phyloP scores from a whole-genome alignment of 2,888 invertebrate genomes.

The Brenthis hecate region DNA sequence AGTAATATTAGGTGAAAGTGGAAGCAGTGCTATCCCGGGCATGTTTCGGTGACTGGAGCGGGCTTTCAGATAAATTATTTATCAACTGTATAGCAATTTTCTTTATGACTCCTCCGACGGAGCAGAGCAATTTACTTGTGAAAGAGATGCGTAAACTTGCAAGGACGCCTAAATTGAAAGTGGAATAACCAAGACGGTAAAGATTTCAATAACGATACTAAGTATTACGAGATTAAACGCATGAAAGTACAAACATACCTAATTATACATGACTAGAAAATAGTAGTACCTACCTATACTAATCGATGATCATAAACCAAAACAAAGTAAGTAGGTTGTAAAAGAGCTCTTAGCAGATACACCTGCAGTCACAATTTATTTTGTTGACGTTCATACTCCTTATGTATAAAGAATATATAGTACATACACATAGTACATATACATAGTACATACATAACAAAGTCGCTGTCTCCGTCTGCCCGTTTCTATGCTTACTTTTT shows the following conservation, averaged over 20 bases:
- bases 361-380: too few relatives aligned
- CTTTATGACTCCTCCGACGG: constrained; percentile 82
- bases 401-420: too few relatives aligned
- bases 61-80: constrained; percentile 83
- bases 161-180: constrained; percentile 77
- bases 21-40: constrained; percentile 68
- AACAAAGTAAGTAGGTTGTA: too few relatives aligned
- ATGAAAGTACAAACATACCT: constrained; percentile 47
- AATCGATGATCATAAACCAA: too few relatives aligned
- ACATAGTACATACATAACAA: too few relatives aligned
- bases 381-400: too few relatives aligned
- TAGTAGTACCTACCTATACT: constrained; percentile 40
- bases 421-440: too few relatives aligned
- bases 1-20: constrained; percentile 79
- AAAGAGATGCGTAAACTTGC: constrained; percentile 82
- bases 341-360: too few relatives aligned
- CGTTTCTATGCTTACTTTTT: too few relatives aligned
- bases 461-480: too few relatives aligned
- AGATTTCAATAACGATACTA: constrained; percentile 66
- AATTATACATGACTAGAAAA: constrained; percentile 39
- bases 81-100: constrained; percentile 83
- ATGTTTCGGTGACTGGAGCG: constrained; percentile 80
- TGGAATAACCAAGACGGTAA: constrained; percentile 70
- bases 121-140: constrained; percentile 80
- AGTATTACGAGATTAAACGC: constrained; percentile 57